Evolutionary conservation across 2,797 vertebrate genomes (phyloP), one percentile per base, ranked within the genome.

Genomic region (Tauraco hartlaubi): DNA sequence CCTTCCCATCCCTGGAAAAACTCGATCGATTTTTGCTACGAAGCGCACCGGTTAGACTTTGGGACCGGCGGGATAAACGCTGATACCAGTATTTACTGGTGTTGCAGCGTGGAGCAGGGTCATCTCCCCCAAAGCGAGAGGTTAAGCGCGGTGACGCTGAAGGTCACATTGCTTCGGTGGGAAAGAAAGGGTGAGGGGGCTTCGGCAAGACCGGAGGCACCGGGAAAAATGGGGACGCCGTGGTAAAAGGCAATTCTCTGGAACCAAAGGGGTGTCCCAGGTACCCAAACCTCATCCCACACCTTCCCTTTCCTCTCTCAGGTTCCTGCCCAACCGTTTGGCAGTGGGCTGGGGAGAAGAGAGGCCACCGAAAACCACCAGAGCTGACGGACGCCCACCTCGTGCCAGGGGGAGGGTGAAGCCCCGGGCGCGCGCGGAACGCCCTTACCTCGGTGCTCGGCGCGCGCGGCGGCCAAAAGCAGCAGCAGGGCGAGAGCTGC

Each of bases 391-490:
- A 39, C 31, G 33, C 14, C 43, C 8, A 61, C 52, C 43, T 58
- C 14, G 0, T 16, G 29, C 49, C 31, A 0, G 2, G 22, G 17
- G 33, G 2, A 31, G 26, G 41, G 48, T 29, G 15, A 19, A 74
- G 72, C 22, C 56, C 43, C 43, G 0, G 44, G 29, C 1, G 4
- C 1, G 0, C 3, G 51, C 13, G 13, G 25, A 2, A 37, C 0
- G 5, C 1, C 43, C 96, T 96, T 95, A 98, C 98, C 98, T 97
- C 98, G 96, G n/a, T 98, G 96, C 12, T 93, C 23, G 0, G 97
- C 96, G 0, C 9, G 48, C 0, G 15, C 25, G 1, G 92, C 0
- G 0, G 54, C 61, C 14, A 58, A 2, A 46, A 84, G 90, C 28
- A 64, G 84, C 80, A 98, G 84, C 69, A 98, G 88, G 61, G 75